Base-by-base conservation (phyloP, 2,888 invertebrate species). In the Sinodicranocentrus sp. region DNA sequence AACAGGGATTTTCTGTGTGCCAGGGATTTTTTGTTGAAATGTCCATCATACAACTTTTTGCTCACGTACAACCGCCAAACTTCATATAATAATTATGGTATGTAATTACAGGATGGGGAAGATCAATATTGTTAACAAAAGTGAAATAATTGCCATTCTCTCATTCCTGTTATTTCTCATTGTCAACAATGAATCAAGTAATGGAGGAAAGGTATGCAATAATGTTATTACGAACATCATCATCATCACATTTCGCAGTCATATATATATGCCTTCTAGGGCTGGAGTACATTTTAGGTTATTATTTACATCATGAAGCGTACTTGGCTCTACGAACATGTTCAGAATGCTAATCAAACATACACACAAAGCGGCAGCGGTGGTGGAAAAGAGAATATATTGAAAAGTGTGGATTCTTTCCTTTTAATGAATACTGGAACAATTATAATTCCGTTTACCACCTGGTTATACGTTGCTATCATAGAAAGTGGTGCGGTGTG, bases 71-170 rank as follows among this genome's bases (percentile, higher is more conserved):
- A 10, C 48, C 6, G 2, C 48, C 48, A 2, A 6, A 6, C 33
- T 33, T 33, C 33, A 6, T 33, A 33, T 15, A 17, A 52, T 21
- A 61, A 61, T 61, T 61, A 25, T 61, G 61, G n/a, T 3, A n/a
- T 26, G 61, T 61, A 61, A 61, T 61, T 61, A 61, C 28, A 10
- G 17, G 15, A 13, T 61, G 17, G 28, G 17, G 23, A 3, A 21
- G 67, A 44, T 44, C 21, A 44, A 67, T 44, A 44, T 67, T 67
- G 67, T 67, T 67, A 67, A 67, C 67, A 67, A 15, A 44, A 43
- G 61, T 15, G 33, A 28, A 61, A 33, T n/a, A 61, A 61, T 61
- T 5, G 25, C 5, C 6, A 59, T 59, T 6, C 19, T 21, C n/a
- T 61, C n/a, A 28, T n/a, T 28, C 61, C 28, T 61, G 28, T 17